Percentiles rank a stretch among this genome's conserved stretches.
These are phyloP conservation scores for Nymphalis io DNA, from an alignment of 1,140 invertebrate species.

Conservation along the genomic window DNA sequence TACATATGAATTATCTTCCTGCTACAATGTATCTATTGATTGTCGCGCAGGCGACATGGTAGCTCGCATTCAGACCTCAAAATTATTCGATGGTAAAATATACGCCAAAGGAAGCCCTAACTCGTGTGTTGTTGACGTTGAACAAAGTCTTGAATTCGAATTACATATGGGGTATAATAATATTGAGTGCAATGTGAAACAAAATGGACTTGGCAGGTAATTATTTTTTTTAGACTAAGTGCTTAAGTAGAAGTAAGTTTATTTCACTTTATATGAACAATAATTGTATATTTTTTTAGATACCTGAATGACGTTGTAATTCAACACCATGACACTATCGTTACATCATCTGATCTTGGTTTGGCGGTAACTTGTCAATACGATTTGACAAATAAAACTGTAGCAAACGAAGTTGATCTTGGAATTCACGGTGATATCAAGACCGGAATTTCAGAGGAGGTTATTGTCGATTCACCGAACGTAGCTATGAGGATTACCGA, in stretches of 20 bases:
- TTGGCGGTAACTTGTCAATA: slow-evolving; percentile 96
- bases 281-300: slow-evolving; percentile 49
- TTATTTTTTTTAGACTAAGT: background rate
- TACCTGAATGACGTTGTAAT: slow-evolving; percentile 95
- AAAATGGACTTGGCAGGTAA: slow-evolving; percentile 89
- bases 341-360: slow-evolving; percentile 95
- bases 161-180: slow-evolving; percentile 95
- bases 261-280: background rate
- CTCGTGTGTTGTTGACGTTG: slow-evolving; percentile 93
- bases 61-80: slow-evolving; percentile 93
- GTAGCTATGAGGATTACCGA: slow-evolving; percentile 97
- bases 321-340: slow-evolving; percentile 97
- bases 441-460: slow-evolving; percentile 89
- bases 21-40: slow-evolving; percentile 96
- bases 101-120: slow-evolving; percentile 96
- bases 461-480: slow-evolving; percentile 95
- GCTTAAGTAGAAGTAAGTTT: background rate
- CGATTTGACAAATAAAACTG: slow-evolving; percentile 95
- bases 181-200: slow-evolving; percentile 93
- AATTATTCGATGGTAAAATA: slow-evolving; percentile 96
- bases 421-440: slow-evolving; percentile 93
- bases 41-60: slow-evolving; percentile 96
- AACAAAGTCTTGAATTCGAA: slow-evolving; percentile 92
- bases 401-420: slow-evolving; percentile 94
- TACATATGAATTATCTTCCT: slow-evolving; percentile 95